Evolutionary conservation across 2,888 invertebrate species (phyloP).

Genomic region (Drosophila sordidapex): DNA sequence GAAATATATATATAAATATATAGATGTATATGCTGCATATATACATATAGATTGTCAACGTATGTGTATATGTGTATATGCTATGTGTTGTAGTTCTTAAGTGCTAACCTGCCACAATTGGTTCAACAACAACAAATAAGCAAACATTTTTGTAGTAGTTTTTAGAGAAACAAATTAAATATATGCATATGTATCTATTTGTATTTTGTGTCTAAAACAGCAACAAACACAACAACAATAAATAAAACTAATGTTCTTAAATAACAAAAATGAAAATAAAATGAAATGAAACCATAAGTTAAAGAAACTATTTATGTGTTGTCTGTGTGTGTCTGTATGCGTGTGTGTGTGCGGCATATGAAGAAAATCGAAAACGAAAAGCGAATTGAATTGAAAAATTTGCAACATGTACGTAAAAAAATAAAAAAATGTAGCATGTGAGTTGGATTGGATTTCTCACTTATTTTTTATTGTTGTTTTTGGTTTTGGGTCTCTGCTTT

Average conservation of each 20-base stretch:
- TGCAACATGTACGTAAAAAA: conserved; percentile 2
- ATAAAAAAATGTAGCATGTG: conserved; percentile 15
- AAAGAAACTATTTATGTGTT: conserved; percentile 18
- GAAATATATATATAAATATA: conserved; percentile 47
- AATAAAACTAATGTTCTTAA: conserved; percentile 66
- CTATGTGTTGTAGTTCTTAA: conserved; percentile 70
- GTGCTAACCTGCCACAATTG: conserved; percentile 64
- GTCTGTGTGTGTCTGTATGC: conserved; percentile 5
- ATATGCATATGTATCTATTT: conserved; percentile 56
- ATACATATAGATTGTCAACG: conserved; percentile 25
- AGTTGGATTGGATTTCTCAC: conserved; percentile 9
- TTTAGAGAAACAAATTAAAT: conserved; percentile 47
- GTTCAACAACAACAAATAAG: conserved; percentile 39
- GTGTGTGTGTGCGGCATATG: background rate
- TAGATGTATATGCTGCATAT: conserved; percentile 41
- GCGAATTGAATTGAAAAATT: conserved; percentile 18
- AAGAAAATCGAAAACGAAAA: conserved; percentile 37
- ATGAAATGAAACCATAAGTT: conserved; percentile 48
- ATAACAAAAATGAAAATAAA: conserved; percentile 51
- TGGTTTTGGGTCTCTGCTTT: conserved; percentile 52
- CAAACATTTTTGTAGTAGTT: conserved; percentile 67
- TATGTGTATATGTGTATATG: conserved; percentile 36
- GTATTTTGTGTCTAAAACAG: conserved; percentile 72
- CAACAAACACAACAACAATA: conserved; percentile 23
- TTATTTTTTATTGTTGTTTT: background rate